phyloP scores from a whole-genome alignment of 2,888 invertebrate species.

The Drosophila recens region DNA sequence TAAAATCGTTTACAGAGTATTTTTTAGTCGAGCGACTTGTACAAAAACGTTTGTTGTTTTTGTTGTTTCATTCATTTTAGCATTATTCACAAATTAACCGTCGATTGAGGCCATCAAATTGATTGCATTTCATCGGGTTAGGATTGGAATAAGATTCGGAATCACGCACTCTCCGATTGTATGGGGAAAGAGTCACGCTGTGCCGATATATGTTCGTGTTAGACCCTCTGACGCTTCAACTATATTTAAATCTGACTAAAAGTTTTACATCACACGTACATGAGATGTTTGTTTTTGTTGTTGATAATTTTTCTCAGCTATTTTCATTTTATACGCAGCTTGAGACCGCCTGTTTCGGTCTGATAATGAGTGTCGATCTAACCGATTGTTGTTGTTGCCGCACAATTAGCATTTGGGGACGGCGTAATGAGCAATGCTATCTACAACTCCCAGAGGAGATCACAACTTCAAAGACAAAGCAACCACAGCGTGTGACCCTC shows the following conservation, averaged over 20 bases:
- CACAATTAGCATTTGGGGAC: conserved; percentile 64
- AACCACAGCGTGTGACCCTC: conserved; percentile 68
- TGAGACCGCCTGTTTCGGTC: conserved; percentile 57
- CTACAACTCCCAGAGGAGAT: conserved; percentile 58
- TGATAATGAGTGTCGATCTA: conserved; percentile 74
- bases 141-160: conserved; percentile 22
- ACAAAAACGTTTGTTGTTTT: background rate
- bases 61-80: conserved; percentile 38
- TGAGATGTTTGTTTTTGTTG: conserved; percentile 58
- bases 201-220: conserved; percentile 36
- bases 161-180: conserved; percentile 5
- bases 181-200: conserved; percentile 57
- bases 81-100: conserved; percentile 77
- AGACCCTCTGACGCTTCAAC: conserved; percentile 71
- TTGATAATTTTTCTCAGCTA: conserved; percentile 75
- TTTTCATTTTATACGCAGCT: conserved; percentile 71
- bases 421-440: conserved; percentile 66
- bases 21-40: background rate
- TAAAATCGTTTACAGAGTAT: conserved; percentile 7
- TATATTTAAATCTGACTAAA: conserved; percentile 51
- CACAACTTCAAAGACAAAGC: conserved; percentile 67
- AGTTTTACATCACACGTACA: conserved; percentile 25
- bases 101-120: conserved; percentile 81
- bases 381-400: conserved; percentile 57
- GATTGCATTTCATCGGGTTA: conserved; percentile 64